Evolutionary conservation across 2,797 vertebrate genomes (phyloP).

Genomic region (Pseudomugil gertrudae): DNA sequence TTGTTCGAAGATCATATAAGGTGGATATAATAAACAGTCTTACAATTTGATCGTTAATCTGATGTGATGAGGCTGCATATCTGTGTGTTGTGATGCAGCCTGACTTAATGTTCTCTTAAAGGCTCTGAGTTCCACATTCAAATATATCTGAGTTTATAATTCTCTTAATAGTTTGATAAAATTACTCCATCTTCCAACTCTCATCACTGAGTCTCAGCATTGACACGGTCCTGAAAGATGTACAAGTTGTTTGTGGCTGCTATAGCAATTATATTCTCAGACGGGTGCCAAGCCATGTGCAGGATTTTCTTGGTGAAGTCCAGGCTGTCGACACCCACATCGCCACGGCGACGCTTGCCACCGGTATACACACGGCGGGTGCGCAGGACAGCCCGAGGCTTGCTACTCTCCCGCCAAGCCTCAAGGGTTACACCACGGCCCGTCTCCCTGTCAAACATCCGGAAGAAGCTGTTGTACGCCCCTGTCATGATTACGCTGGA

Average conservation of each 20-base stretch:
- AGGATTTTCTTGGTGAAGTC: conserved; percentile 99
- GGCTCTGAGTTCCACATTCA: conserved; percentile 22
- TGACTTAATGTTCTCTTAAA: conserved; percentile 16
- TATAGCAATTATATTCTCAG: conserved; percentile 98
- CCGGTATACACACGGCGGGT: conserved; percentile 91
- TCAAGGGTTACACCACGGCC: conserved; percentile 94
- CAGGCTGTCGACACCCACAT: conserved; percentile 95
- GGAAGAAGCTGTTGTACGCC: conserved; percentile 97
- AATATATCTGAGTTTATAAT: conserved; percentile 16
- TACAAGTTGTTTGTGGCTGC: conserved; percentile 99
- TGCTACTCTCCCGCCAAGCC: conserved; percentile 94
- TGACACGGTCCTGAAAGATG: conserved; percentile 96
- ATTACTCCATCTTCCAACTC: conserved; percentile 5
- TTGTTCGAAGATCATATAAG: conserved; percentile 27
- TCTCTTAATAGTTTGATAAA: conserved; percentile 16
- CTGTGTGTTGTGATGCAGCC: conserved; percentile 27
- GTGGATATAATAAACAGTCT: conserved; percentile 23
- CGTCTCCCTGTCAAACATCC: conserved; percentile 97
- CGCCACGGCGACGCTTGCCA: conserved; percentile 91
- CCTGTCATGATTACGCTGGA: conserved; percentile 97
- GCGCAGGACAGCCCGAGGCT: conserved; percentile 92
- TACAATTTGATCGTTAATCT: conserved; percentile 26
- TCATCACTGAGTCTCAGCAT: conserved; percentile 73
- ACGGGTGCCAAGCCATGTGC: conserved; percentile 98
- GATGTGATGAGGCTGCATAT: conserved; percentile 26